Percentiles rank a stretch among this genome's conserved stretches.
Evolutionary conservation across 1,140 invertebrate species (phyloP).

Genomic region (Pachyrhynchus sulphureomaculatus): DNA sequence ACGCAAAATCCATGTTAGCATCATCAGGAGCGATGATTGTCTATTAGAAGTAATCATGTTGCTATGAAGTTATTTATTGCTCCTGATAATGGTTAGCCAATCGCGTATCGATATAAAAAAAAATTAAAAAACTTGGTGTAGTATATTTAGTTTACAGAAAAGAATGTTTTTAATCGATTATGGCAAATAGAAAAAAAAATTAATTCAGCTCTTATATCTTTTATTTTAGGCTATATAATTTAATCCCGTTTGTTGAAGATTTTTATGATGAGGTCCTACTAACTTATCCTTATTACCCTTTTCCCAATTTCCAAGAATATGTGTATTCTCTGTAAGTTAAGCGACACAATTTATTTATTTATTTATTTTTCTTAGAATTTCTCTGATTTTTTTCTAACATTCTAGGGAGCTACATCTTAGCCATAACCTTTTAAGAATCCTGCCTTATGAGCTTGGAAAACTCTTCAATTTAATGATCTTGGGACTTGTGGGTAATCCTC

Average conservation of each 20-base stretch:
- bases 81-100: too few species aligned
- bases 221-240: too few species aligned
- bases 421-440: slow-evolving; percentile 88
- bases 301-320: slow-evolving; percentile 1
- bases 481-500: slow-evolving; percentile 91
- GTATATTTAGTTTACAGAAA: too few species aligned
- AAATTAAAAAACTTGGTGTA: too few species aligned
- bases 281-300: not conserved
- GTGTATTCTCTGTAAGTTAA: slow-evolving; percentile 3
- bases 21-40: too few species aligned
- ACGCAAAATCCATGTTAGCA: too few species aligned
- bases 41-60: too few species aligned
- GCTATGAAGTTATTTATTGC: too few species aligned
- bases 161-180: too few species aligned
- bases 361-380: not conserved
- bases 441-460: slow-evolving; percentile 97
- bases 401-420: slow-evolving; percentile 89
- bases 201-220: too few species aligned
- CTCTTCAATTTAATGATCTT: slow-evolving; percentile 92
- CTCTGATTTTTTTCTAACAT: slow-evolving; percentile 35
- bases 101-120: too few species aligned
- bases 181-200: too few species aligned
- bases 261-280: not conserved
- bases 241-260: slow-evolving; percentile 2
- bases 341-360: not conserved